These are phyloP conservation scores for Chlorops oryzae DNA, from an alignment of 1,140 invertebrate species.

Conservation along the genomic window DNA sequence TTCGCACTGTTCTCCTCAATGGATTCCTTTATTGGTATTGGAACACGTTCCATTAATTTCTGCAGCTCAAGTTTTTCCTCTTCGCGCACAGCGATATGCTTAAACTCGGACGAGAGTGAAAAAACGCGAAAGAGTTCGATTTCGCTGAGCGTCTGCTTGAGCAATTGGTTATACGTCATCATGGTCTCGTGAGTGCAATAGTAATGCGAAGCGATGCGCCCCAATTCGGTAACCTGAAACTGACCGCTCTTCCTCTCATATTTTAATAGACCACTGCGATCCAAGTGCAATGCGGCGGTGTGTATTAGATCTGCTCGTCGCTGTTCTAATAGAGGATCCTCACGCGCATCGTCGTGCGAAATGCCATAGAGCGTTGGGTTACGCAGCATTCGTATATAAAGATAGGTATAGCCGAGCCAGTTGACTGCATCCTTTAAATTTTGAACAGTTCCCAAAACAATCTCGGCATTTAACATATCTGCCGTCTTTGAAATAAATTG, in stretches of 20 bases:
- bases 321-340: constrained; percentile 80
- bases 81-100: constrained; percentile 88
- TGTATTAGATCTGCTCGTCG: constrained; percentile 94
- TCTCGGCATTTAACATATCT: constrained; percentile 97
- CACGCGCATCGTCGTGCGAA: constrained; percentile 67
- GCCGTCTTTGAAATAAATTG: constrained; percentile 80
- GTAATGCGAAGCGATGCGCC: constrained; percentile 95
- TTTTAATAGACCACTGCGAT: constrained; percentile 87
- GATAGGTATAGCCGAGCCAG: constrained; percentile 95
- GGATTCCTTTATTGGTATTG: constrained; percentile 98
- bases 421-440: constrained; percentile 90
- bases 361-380: constrained; percentile 87
- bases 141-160: constrained; percentile 95
- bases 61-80: constrained; percentile 97
- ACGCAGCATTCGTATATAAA: constrained; percentile 87
- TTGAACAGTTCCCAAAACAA: constrained; percentile 93
- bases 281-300: constrained; percentile 86
- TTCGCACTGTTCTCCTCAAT: constrained; percentile 98
- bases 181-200: constrained; percentile 98
- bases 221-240: constrained; percentile 88
- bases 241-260: constrained; percentile 94
- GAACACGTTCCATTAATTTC: constrained; percentile 95
- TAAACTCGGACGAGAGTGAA: constrained; percentile 92
- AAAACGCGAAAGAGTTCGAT: constrained; percentile 99
- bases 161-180: constrained; percentile 90